These are phyloP conservation scores for Dolomedes plantarius DNA, from an alignment of 2,888 invertebrate species.

Conservation along the genomic window DNA sequence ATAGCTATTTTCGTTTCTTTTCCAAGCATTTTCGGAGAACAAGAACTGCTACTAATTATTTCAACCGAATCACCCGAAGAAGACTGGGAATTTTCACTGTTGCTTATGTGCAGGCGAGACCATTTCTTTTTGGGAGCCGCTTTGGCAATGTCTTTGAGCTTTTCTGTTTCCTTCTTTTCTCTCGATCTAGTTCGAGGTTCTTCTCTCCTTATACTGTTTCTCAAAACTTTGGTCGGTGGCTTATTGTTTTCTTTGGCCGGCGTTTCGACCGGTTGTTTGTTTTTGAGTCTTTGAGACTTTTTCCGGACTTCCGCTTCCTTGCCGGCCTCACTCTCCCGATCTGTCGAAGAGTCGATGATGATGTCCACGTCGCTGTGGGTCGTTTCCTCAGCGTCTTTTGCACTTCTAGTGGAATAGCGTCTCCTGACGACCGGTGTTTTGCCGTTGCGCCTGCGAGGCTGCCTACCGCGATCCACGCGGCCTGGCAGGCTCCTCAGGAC, in stretches of 20 bases:
- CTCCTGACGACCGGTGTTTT: constrained; percentile 5
- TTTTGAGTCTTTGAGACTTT: constrained; percentile 60
- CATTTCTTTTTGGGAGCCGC: constrained; percentile 37
- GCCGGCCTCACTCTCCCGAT: constrained; percentile 61
- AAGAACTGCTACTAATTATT: constrained; percentile 27
- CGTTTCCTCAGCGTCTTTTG: constrained; percentile 23
- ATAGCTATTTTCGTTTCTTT: constrained; percentile 1
- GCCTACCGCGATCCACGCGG: constrained; percentile 20
- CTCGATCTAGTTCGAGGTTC: constrained; percentile 16
- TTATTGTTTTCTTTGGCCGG: constrained; percentile 49
- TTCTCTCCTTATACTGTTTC: neutral
- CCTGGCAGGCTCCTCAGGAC: constrained; percentile 44
- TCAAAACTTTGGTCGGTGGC: neutral
- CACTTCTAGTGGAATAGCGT: constrained; percentile 46
- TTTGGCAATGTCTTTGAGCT: constrained; percentile 12
- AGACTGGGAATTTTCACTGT: neutral
- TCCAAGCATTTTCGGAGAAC: neutral
- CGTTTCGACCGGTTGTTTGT: constrained; percentile 40
- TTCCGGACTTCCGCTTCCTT: constrained; percentile 70
- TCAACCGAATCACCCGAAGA: constrained; percentile 43
- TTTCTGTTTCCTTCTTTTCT: constrained; percentile 17
- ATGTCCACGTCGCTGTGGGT: constrained; percentile 31
- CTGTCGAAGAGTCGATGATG: constrained; percentile 49
- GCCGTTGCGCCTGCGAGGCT: neutral
- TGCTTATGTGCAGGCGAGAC: constrained; percentile 17